Evolutionary conservation across 2,888 invertebrate genomes (phyloP).

Genomic region (Zaprionus lineosus): DNA sequence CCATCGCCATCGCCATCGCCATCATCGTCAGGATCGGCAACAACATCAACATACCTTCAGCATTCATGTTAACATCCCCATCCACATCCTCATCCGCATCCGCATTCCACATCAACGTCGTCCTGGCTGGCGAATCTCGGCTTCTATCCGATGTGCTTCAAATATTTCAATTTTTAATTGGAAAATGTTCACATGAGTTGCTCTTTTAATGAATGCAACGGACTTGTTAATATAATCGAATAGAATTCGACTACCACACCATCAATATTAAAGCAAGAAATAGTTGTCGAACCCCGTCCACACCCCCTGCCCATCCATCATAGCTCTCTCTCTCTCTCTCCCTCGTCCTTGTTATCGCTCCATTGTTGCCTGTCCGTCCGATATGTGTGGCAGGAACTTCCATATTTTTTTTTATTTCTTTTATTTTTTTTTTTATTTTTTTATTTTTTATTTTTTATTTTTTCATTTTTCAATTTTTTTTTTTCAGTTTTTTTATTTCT

Average conservation of each 20-base stretch:
- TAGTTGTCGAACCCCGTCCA: not conserved
- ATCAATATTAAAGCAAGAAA: slow-evolving; percentile 46
- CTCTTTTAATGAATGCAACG: slow-evolving; percentile 74
- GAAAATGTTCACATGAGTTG: slow-evolving; percentile 81
- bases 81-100: not conserved
- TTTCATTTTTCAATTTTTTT: too few relatives aligned
- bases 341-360: not conserved
- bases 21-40: too few relatives aligned
- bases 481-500: slow-evolving; percentile 2
- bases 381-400: not conserved
- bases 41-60: too few relatives aligned
- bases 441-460: too few relatives aligned
- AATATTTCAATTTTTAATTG: slow-evolving; percentile 81
- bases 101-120: slow-evolving; percentile 1
- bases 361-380: slow-evolving; percentile 5
- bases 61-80: too few relatives aligned
- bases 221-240: slow-evolving; percentile 63
- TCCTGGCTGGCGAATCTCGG: slow-evolving; percentile 31
- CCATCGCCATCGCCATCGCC: too few relatives aligned
- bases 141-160: slow-evolving; percentile 57
- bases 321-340: not conserved
- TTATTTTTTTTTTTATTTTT: slow-evolving; percentile 21
- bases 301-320: not conserved
- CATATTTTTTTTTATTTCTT: not conserved
- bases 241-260: slow-evolving; percentile 43